These are phyloP conservation scores for Thereva nobilitata DNA, from an alignment of 2,888 invertebrate genomes.

Conservation along the genomic window DNA sequence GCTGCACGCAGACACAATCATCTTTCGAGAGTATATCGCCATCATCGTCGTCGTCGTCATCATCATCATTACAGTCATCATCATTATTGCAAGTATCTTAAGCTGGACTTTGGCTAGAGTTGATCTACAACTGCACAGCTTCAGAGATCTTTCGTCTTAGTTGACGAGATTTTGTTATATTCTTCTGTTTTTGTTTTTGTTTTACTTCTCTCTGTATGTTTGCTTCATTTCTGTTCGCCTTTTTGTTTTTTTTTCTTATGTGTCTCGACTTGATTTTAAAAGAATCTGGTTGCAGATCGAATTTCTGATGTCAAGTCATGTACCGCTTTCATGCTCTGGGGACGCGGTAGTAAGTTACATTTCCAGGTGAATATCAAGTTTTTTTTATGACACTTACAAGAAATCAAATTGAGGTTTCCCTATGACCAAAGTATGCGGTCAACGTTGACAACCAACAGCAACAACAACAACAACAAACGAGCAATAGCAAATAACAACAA, in stretches of 20 bases:
- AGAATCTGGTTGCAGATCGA: conserved; percentile 27
- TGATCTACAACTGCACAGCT: conserved; percentile 7
- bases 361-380: conserved; percentile 27
- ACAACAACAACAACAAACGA: too few species aligned
- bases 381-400: conserved; percentile 20
- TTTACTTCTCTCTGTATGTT: not conserved
- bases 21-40: conserved; percentile 29
- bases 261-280: conserved; percentile 15
- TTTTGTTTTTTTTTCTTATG: conserved; percentile 13
- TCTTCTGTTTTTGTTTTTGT: not conserved
- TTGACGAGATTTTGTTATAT: not conserved
- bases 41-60: conserved; percentile 22
- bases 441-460: too few species aligned
- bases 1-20: conserved; percentile 33
- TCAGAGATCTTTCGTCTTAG: conserved; percentile 4
- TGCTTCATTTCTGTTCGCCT: not conserved
- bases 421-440: conserved; percentile 1
- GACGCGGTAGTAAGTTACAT: conserved; percentile 26
- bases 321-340: conserved; percentile 35
- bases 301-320: conserved; percentile 33
- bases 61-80: conserved; percentile 27
- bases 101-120: conserved; percentile 4
- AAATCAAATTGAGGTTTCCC: conserved; percentile 20
- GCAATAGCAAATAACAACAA: too few species aligned
- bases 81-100: conserved; percentile 17